Evolutionary conservation across 37 sponge, comb jelly and placozoan species (phyloP), one percentile per base, ranked within the genome.

Genomic region (Mnemiopsis leidyi): DNA sequence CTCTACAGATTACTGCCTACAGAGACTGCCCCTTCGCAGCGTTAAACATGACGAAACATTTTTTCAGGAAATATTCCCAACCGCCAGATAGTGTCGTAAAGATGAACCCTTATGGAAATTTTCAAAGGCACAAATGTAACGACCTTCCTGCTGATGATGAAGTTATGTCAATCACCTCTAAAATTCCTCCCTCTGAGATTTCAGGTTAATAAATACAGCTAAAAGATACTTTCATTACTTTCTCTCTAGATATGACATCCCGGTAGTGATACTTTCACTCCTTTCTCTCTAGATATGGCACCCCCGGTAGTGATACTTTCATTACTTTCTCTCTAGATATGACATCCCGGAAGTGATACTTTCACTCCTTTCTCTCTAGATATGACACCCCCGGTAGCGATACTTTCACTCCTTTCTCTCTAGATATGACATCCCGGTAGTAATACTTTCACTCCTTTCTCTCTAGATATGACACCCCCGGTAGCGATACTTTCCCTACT

Each of bases 51-150:
- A n/a, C n/a, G n/a, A n/a, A n/a, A n/a, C n/a, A n/a, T n/a, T n/a
- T n/a, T n/a, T n/a, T n/a, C 13, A 48, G 61, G 61, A 48, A 48
- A 48, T 48, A 18, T 13, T 48, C 61, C 5, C 61, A 48, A 13
- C 61, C 61, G 5, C 9, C 61, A 48, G 61, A 48, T 13, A 48
- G 9, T 13, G 13, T 48, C 9, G 61, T 48, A 32, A 77, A 77
- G 79, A 77, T 77, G 79, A 77, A 77, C 32, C 79, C 79, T 9
- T 77, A 34, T 32, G 79, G 79, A 0, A 77, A 77, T 36, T 33
- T 77, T 33, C 79, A 77, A 36, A 77, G 32, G 36, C 32, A 33
- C 35, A 26, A 77, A 20, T 18, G 61, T 48, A 48, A 48, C 13
- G 61, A 48, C 13, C 26, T 34, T 32, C 34, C 34, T 77, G 73